Evolutionary conservation across 2,113 vertebrate species (phyloP).

Genomic region (Vicugna pacos): DNA sequence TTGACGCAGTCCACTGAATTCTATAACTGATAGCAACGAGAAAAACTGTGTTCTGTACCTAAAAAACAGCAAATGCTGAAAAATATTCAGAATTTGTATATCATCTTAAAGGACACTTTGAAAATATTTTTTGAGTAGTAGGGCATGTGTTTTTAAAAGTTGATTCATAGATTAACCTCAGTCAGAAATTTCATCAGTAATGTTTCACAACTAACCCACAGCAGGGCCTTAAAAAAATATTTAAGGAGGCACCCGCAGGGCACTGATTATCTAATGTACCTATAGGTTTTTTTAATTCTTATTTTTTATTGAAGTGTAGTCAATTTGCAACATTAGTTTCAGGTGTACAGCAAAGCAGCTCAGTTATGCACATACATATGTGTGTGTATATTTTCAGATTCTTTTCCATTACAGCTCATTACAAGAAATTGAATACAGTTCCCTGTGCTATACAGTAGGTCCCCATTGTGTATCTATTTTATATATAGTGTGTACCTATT

Average conservation of each 20-base stretch:
- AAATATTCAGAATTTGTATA: neutral
- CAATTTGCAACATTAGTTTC: too few relatives aligned
- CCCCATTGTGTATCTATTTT: too few relatives aligned
- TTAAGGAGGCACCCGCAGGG: neutral
- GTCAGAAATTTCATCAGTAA: neutral
- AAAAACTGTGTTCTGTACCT: neutral
- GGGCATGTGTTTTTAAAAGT: neutral
- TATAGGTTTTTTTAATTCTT: neutral
- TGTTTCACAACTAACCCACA: neutral
- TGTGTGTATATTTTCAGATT: too few relatives aligned
- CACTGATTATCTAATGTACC: neutral
- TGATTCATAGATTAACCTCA: neutral
- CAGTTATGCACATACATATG: too few relatives aligned
- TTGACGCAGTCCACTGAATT: neutral
- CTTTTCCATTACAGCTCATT: too few relatives aligned
- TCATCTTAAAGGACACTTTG: conserved; percentile 6
- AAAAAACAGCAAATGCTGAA: neutral
- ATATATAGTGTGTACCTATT: too few relatives aligned
- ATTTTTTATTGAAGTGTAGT: neutral
- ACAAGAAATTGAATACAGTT: too few relatives aligned
- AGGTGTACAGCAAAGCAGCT: too few relatives aligned
- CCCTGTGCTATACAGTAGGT: too few relatives aligned
- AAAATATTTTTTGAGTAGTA: neutral
- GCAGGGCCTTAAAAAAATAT: neutral
- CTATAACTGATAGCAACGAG: neutral